These are phyloP conservation scores for Chironomus tepperi DNA, from an alignment of 1,140 invertebrate species.

Conservation along the genomic window DNA sequence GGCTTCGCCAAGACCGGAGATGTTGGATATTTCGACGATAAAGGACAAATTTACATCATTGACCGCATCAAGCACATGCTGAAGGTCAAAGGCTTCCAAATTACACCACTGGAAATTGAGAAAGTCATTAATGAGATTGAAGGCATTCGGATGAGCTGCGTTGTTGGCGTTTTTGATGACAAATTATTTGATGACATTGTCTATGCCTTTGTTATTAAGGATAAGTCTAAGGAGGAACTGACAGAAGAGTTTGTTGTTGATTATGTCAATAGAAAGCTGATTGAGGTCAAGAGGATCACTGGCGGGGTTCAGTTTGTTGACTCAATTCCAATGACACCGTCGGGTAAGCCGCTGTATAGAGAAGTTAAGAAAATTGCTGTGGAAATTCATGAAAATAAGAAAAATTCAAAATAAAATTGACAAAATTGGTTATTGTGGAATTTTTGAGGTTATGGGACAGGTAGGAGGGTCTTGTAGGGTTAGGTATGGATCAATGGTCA, in stretches of 20 bases:
- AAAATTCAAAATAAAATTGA: no score
- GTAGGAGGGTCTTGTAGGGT: no score
- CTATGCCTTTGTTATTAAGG: not conserved
- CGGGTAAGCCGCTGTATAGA: constrained; percentile 45
- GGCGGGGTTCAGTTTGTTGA: constrained; percentile 43
- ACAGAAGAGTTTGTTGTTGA: not conserved
- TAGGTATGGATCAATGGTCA: no score
- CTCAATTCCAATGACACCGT: constrained; percentile 45
- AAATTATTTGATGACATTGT: constrained; percentile 7
- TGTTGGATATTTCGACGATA: constrained; percentile 55
- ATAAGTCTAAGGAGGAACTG: not conserved
- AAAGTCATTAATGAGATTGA: not conserved
- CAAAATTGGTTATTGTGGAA: no score
- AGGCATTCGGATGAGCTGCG: not conserved
- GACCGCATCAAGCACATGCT: constrained; percentile 68
- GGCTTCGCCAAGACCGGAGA: constrained; percentile 62
- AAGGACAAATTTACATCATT: constrained; percentile 54
- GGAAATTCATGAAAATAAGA: no score
- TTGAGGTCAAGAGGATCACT: constrained; percentile 37
- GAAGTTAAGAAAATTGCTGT: constrained; percentile 28
- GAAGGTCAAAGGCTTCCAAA: constrained; percentile 43
- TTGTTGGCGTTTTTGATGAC: not conserved
- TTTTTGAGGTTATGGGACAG: no score
- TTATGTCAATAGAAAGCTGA: not conserved
- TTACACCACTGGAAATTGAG: constrained; percentile 34